Evolutionary conservation across 1,140 invertebrate genomes (phyloP).

Genomic region (Zaprionus kolodkinae): DNA sequence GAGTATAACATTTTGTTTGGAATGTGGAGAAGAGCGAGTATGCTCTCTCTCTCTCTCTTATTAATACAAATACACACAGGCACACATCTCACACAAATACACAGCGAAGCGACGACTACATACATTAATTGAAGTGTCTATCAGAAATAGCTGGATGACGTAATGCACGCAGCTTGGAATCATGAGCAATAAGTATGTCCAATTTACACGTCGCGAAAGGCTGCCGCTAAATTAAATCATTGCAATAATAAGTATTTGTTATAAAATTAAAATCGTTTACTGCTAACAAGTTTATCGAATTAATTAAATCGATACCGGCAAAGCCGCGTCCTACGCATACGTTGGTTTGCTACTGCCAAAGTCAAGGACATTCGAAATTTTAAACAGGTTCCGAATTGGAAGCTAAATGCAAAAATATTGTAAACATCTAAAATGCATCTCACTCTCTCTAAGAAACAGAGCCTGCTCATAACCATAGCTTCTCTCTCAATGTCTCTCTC

Average conservation of each 20-base stretch:
- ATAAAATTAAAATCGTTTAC: neutral
- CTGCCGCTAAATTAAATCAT: neutral
- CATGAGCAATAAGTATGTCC: conserved; percentile 61
- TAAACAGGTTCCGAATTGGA: conserved; percentile 44
- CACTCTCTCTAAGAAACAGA: conserved; percentile 17
- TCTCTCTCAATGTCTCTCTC: conserved; percentile 35
- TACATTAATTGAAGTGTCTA: conserved; percentile 80
- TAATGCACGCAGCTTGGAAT: conserved; percentile 70
- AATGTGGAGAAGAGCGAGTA: conserved; percentile 43
- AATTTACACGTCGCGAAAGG: conserved; percentile 25
- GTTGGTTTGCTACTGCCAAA: conserved; percentile 25
- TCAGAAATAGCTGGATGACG: conserved; percentile 82
- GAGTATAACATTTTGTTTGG: conserved; percentile 49
- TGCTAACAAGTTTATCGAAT: neutral
- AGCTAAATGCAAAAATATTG: conserved; percentile 18
- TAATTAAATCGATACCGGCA: conserved; percentile 15
- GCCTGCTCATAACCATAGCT: conserved; percentile 2
- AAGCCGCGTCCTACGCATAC: conserved; percentile 31
- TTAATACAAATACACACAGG: conserved; percentile 35
- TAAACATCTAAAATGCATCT: conserved; percentile 42
- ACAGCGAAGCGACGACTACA: conserved; percentile 26
- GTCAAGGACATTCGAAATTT: conserved; percentile 66
- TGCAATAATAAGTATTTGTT: neutral
- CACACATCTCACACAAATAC: conserved; percentile 32
- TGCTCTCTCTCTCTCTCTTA: conserved; percentile 17